Conservation (phyloP, 2,797 vertebrate genomes). For the Numenius phaeopus region DNA sequence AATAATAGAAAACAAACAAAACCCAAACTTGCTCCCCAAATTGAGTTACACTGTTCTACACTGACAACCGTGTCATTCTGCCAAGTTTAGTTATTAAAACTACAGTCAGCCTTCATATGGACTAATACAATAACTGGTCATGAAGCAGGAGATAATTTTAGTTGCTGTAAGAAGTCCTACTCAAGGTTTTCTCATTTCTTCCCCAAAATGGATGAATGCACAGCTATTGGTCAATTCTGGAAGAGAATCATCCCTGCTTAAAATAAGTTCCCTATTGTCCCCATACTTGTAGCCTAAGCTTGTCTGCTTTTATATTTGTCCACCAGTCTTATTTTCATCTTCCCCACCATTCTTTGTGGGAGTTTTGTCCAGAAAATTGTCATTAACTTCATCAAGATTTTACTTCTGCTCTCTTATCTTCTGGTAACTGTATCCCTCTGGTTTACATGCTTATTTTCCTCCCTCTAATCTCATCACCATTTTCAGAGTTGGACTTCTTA, state of each 20-base stretch:
- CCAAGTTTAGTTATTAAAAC: neutral
- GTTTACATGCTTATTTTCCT: neutral
- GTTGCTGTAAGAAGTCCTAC: neutral
- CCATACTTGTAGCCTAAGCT: fast-evolving
- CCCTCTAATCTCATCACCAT: neutral
- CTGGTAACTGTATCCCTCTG: neutral
- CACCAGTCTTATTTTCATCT: neutral
- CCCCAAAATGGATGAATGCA: neutral
- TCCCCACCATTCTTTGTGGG: fast-evolving
- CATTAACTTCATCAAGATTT: neutral
- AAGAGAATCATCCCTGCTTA: fast-evolving
- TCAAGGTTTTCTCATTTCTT: fast-evolving
- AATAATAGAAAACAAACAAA: neutral
- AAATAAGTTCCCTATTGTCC: neutral
- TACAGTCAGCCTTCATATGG: neutral
- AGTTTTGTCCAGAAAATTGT: neutral
- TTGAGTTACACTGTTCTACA: neutral
- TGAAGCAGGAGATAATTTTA: neutral
- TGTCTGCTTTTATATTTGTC: neutral
- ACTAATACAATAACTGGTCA: neutral
- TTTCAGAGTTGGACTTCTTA: neutral
- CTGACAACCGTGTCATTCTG: neutral
- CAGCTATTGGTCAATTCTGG: fast-evolving
- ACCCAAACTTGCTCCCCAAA: fast-evolving
- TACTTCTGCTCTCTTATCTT: neutral